A percentile compares a stretch with the other conserved stretches of the same genome.
phyloP scores from a whole-genome alignment of 2,888 invertebrate genomes.

The Epistrophe grossulariae region DNA sequence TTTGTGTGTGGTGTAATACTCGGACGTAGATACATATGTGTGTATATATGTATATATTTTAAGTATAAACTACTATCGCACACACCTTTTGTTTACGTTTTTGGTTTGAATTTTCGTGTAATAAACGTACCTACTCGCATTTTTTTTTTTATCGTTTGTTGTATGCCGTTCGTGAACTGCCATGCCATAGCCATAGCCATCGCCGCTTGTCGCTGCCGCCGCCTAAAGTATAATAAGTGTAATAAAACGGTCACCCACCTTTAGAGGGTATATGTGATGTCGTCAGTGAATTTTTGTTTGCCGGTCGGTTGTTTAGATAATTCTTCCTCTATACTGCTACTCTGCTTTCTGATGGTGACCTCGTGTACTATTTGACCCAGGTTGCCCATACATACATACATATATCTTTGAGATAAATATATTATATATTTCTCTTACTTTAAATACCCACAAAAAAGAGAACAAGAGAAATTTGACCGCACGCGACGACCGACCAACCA shows the following conservation, averaged over 20 bases:
- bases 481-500: conserved; percentile 32
- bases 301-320: conserved; percentile 10
- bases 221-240: conserved; percentile 58
- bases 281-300: conserved; percentile 43
- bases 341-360: conserved; percentile 38
- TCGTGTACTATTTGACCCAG: conserved; percentile 56
- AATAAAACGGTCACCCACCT: conserved; percentile 76
- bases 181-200: neutral
- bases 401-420: conserved; percentile 3
- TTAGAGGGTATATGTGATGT: conserved; percentile 26
- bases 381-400: conserved; percentile 11
- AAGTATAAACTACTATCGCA: conserved; percentile 53
- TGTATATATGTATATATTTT: neutral
- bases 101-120: conserved; percentile 48
- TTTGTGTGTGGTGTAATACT: neutral
- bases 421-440: neutral
- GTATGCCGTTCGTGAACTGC: conserved; percentile 57
- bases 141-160: conserved; percentile 34
- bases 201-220: too few relatives aligned
- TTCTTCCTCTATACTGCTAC: neutral
- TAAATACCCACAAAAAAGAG: neutral
- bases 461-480: conserved; percentile 46
- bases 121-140: conserved; percentile 32
- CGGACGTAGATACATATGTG: too few relatives aligned
- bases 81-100: conserved; percentile 75